Evolutionary conservation across 1,140 invertebrate species (phyloP).

Genomic region (Drosophila novamexicana): DNA sequence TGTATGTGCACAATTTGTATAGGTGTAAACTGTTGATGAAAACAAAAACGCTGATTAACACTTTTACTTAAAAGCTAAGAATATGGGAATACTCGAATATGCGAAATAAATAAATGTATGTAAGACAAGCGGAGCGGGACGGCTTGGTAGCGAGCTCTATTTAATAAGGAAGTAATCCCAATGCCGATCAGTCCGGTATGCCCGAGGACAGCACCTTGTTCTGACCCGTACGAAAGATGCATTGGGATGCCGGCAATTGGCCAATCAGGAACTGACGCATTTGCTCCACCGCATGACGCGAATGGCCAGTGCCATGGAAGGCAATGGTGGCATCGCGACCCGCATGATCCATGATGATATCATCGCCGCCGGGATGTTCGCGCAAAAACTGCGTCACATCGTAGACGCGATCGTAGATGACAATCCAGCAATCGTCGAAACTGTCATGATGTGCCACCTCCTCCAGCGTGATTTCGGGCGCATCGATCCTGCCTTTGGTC

Average conservation of each 20-base stretch:
- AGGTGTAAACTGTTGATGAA: constrained; percentile 16
- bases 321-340: constrained; percentile 94
- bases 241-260: constrained; percentile 88
- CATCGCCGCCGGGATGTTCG: constrained; percentile 93
- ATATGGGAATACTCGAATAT: constrained; percentile 1
- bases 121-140: constrained; percentile 19
- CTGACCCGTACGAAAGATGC: constrained; percentile 87
- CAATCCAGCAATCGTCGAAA: constrained; percentile 88
- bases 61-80: constrained; percentile 19
- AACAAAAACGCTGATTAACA: constrained; percentile 27
- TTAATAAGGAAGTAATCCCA: constrained; percentile 1
- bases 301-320: constrained; percentile 92
- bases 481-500: constrained; percentile 46
- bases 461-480: constrained; percentile 85
- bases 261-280: constrained; percentile 90
- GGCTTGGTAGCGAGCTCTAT: constrained; percentile 29
- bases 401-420: constrained; percentile 91
- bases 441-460: constrained; percentile 89
- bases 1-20: not conserved
- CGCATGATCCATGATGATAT: constrained; percentile 93
- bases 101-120: constrained; percentile 37
- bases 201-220: constrained; percentile 72
- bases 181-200: constrained; percentile 65
- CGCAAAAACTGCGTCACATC: constrained; percentile 90
- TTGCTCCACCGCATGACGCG: constrained; percentile 86